phyloP scores from a whole-genome alignment of 2,888 invertebrate genomes.

The Altica lythri region DNA sequence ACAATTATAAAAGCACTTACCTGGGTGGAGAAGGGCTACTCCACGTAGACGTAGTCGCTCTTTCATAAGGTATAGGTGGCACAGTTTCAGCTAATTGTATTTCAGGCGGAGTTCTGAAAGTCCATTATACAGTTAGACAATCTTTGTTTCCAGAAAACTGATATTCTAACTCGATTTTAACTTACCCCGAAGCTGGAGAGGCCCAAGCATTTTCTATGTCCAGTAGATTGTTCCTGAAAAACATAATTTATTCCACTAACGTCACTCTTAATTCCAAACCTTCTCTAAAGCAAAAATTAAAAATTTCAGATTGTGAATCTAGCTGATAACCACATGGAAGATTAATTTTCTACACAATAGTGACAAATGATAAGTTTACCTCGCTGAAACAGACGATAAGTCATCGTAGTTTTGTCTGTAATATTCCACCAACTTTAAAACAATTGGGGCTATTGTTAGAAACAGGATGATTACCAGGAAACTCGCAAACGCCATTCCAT shows the following conservation, averaged over 20 bases:
- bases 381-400: conserved; percentile 45
- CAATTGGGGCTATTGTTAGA: conserved; percentile 52
- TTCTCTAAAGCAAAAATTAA: too few species aligned
- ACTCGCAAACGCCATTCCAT: conserved; percentile 49
- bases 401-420: conserved; percentile 48
- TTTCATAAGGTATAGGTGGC: conserved; percentile 14
- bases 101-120: conserved; percentile 31
- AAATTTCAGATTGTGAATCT: too few species aligned
- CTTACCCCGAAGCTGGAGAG: conserved; percentile 45
- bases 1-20: conserved; percentile 12
- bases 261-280: too few species aligned
- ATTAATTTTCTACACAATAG: too few species aligned
- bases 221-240: conserved; percentile 42
- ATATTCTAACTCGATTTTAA: conserved; percentile 24
- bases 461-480: conserved; percentile 54
- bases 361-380: conserved; percentile 41
- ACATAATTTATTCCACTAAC: too few species aligned
- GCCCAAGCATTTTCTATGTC: conserved; percentile 47
- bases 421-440: conserved; percentile 51
- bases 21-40: conserved; percentile 27
- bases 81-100: conserved; percentile 23
- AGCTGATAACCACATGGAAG: too few species aligned
- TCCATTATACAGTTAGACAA: conserved; percentile 13
- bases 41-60: conserved; percentile 30
- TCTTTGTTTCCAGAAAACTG: conserved; percentile 10